Evolutionary conservation across 2,888 invertebrate species (phyloP).

Genomic region (Plagodis pulveraria): DNA sequence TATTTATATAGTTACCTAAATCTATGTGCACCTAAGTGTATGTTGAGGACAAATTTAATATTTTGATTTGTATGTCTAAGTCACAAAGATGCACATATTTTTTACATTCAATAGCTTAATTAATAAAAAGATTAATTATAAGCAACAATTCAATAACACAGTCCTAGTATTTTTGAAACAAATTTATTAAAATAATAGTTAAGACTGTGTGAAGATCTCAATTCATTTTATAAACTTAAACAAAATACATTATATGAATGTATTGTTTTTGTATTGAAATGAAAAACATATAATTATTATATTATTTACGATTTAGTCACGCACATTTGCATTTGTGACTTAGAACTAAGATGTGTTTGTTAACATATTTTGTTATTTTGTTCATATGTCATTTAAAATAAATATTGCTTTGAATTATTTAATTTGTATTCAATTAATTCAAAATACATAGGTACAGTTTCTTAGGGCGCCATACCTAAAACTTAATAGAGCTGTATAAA

Average conservation of each 20-base stretch:
- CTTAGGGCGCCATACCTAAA: background rate
- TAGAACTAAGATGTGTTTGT: conserved; percentile 76
- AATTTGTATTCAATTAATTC: background rate
- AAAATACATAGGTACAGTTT: background rate
- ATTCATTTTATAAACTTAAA: conserved; percentile 34
- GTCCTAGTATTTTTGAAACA: no score
- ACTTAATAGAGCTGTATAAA: no score
- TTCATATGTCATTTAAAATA: conserved; percentile 73
- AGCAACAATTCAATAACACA: no score
- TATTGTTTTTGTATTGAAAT: conserved; percentile 17
- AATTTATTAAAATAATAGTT: background rate
- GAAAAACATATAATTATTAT: background rate
- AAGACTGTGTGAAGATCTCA: conserved; percentile 58
- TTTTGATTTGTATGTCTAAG: conserved; percentile 63
- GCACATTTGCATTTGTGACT: conserved; percentile 67
- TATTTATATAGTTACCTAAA: conserved; percentile 61
- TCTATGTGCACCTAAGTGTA: conserved; percentile 52
- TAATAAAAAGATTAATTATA: no score
- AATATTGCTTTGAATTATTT: conserved; percentile 70
- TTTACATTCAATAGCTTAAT: conserved; percentile 7
- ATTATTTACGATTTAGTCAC: conserved; percentile 6
- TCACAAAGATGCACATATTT: conserved; percentile 55
- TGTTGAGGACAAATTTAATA: conserved; percentile 60
- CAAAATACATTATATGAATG: conserved; percentile 9
- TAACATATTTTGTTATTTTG: conserved; percentile 80